Percentiles rank a stretch among this genome's conserved stretches.
Evolutionary conservation across 2,888 invertebrate species (phyloP).

Genomic region (Pyrochroa serraticornis): DNA sequence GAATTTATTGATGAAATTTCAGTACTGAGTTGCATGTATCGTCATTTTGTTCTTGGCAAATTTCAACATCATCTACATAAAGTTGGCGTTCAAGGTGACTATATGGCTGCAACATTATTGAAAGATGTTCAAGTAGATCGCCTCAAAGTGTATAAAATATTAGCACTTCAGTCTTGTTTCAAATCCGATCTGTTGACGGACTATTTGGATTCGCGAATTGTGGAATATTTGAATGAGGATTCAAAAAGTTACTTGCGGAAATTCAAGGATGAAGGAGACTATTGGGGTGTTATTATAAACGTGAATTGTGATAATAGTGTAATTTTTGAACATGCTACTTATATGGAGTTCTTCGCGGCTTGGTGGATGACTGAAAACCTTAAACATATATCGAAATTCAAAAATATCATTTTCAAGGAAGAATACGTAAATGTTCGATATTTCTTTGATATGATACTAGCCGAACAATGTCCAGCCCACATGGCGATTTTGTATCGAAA

Average conservation of each 20-base stretch:
- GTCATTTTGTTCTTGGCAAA: not conserved
- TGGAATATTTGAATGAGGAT: not conserved
- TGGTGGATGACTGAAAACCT: not conserved
- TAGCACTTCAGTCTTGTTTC: not conserved
- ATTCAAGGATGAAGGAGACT: not conserved
- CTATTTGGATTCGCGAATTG: no score
- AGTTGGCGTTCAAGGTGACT: not conserved
- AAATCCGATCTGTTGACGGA: not conserved
- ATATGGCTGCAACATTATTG: not conserved
- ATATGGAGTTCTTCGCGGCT: not conserved
- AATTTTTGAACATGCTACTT: not conserved
- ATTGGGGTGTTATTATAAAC: not conserved
- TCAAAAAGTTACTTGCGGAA: not conserved
- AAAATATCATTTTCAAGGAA: not conserved
- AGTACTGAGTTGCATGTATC: not conserved
- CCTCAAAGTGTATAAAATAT: not conserved
- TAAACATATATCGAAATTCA: not conserved
- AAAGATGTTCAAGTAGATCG: not conserved
- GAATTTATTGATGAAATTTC: not conserved
- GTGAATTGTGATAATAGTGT: not conserved
- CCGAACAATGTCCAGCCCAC: not conserved
- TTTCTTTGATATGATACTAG: not conserved
- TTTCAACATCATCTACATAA: not conserved
- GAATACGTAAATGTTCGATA: not conserved
- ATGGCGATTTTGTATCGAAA: not conserved